Conservation (phyloP, 2,888 invertebrate genomes). For the Hypomecis atomaria region DNA sequence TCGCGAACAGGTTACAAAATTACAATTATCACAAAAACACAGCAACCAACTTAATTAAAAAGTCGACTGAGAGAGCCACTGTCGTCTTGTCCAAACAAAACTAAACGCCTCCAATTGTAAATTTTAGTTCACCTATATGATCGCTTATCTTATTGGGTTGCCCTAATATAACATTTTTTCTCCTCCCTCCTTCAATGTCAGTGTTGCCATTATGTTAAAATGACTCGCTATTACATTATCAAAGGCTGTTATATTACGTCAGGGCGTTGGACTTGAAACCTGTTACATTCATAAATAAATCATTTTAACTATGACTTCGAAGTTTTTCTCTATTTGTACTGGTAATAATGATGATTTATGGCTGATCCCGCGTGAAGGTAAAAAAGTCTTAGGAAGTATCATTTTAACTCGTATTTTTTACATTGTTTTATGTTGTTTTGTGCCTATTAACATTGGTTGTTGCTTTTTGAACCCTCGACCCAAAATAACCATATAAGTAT, state of each 20-base stretch:
- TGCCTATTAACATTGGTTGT: too few species aligned
- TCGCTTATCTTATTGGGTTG: neutral
- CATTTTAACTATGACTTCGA: constrained; percentile 8
- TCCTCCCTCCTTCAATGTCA: constrained; percentile 13
- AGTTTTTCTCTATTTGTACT: constrained; percentile 8
- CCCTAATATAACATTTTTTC: constrained; percentile 19
- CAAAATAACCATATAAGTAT: too few species aligned
- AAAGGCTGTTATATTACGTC: constrained; percentile 22
- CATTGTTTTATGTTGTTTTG: too few species aligned
- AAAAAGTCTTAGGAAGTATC: constrained; percentile 12
- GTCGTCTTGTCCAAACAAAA: neutral
- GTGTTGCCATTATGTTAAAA: constrained; percentile 30
- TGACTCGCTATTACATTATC: constrained; percentile 26
- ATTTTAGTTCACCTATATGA: neutral
- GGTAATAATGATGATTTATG: constrained; percentile 18
- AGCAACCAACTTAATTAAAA: neutral
- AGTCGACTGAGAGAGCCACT: neutral
- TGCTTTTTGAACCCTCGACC: too few species aligned
- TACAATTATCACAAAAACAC: constrained; percentile 21
- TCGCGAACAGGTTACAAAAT: constrained; percentile 8
- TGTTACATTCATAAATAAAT: constrained; percentile 30
- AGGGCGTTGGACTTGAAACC: constrained; percentile 17
- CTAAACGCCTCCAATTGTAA: neutral
- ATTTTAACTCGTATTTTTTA: too few species aligned
- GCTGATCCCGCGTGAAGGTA: constrained; percentile 11